Conservation (phyloP, 2,888 invertebrate species). For the Crossocerus cetratus region DNA sequence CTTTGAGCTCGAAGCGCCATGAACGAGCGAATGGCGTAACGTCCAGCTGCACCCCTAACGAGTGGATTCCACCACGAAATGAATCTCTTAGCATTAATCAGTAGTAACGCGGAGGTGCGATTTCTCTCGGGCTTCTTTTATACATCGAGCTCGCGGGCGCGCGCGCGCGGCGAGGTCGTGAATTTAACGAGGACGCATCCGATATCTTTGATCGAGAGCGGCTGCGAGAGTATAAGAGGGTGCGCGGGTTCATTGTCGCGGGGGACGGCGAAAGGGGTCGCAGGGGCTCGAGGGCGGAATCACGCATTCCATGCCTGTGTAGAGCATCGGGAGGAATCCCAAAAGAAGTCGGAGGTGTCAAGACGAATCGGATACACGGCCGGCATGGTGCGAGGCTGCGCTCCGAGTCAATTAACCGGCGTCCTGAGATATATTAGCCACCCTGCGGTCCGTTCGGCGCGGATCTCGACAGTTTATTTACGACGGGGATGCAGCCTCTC, state of each 20-base stretch:
- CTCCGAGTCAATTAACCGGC: constrained; percentile 69
- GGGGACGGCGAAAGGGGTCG: not conserved
- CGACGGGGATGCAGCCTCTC: constrained; percentile 56
- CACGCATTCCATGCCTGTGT: constrained; percentile 48
- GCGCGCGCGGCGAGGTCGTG: too few relatives aligned
- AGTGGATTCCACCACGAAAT: too few relatives aligned
- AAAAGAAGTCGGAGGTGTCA: constrained; percentile 58
- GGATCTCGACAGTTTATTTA: constrained; percentile 64
- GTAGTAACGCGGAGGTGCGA: too few relatives aligned
- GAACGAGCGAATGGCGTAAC: too few relatives aligned
- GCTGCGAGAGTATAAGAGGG: too few relatives aligned
- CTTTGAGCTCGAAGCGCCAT: too few relatives aligned
- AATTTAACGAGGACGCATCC: not conserved
- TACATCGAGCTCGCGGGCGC: too few relatives aligned
- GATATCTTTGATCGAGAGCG: constrained; percentile 1
- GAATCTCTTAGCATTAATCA: too few relatives aligned
- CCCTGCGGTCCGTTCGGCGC: constrained; percentile 51
- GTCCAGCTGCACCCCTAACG: too few relatives aligned
- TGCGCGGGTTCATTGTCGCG: too few relatives aligned
- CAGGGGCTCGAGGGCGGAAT: constrained; percentile 29
- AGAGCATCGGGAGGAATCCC: constrained; percentile 49
- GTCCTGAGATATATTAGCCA: constrained; percentile 66
- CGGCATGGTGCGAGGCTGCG: constrained; percentile 60
- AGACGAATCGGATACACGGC: constrained; percentile 61
- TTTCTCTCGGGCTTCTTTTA: too few relatives aligned